Base-by-base conservation (phyloP, 1,140 invertebrate species). In the Drosophila gunungcola region DNA sequence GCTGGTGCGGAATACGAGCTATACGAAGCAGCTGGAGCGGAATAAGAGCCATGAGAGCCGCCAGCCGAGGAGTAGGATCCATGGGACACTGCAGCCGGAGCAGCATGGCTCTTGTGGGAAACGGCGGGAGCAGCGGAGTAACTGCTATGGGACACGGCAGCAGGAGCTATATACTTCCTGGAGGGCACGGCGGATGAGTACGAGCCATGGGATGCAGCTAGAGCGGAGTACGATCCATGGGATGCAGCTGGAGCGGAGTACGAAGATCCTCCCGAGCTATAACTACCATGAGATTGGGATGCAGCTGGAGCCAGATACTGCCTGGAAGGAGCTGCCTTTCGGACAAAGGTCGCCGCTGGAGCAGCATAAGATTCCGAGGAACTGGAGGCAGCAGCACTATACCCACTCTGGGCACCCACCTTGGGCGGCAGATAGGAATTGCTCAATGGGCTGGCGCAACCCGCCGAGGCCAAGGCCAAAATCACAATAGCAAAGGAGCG, bases 401-500 rank as follows among this genome's bases (percentile, higher is more conserved):
- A 86, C 38, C 73, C 21, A 10, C 69, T 86, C 11, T 68, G 61
- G 27, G 78, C 74, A 27, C 78, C 78, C 9, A 62, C 53, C 51
- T 70, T 57, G 2, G 85, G 85, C 1, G 85, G 85, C 39, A 90
- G 29, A 36, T 90, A 90, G 29, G 41, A 36, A 43, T 64, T 90
- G 39, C 86, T 64, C 46, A 90, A 49, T 13, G 85, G 74, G 12
- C 12, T 70, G 46, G 65, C 68, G 51, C 56, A 6, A 5, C 41
- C 57, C 16, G 76, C 10, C 3, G 64, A 54, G 54, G 54, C 64
- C 11, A 75, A 4, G 13, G 72, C 62, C 51, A 82, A n/a, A 11
- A 36, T 27, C 68, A 88, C 9, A 29, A 60, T 42, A 2, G 56
- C 49, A 29, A 89, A 73, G 7, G 60, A 52, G 45, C 57, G 77